These are phyloP conservation scores for Ophion costatus DNA, from an alignment of 2,888 invertebrate genomes.

Conservation along the genomic window DNA sequence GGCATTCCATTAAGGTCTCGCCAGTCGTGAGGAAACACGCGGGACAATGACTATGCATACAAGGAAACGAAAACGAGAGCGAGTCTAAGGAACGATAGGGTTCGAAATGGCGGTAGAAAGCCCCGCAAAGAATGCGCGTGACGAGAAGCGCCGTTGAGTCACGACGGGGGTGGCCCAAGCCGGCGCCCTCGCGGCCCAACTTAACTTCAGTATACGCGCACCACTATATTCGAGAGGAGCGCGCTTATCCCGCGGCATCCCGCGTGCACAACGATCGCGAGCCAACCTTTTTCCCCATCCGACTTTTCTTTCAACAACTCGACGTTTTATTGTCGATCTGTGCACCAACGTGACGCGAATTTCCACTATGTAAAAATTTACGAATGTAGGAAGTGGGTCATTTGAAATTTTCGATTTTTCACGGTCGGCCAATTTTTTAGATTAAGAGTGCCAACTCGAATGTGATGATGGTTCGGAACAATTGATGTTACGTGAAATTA, in stretches of 20 bases:
- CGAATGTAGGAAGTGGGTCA: constrained; percentile 12
- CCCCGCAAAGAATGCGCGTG: constrained; percentile 75
- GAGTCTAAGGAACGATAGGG: neutral
- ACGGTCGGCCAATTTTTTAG: neutral
- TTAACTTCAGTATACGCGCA: constrained; percentile 81
- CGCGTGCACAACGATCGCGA: constrained; percentile 11
- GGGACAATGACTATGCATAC: too few species aligned
- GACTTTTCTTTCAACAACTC: neutral
- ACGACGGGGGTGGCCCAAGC: constrained; percentile 70
- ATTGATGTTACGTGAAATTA: neutral
- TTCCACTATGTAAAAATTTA: neutral
- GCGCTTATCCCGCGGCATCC: constrained; percentile 27
- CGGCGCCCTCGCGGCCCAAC: constrained; percentile 75
- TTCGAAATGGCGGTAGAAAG: neutral
- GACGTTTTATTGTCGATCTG: constrained; percentile 1
- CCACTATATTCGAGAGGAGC: constrained; percentile 75
- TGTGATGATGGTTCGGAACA: neutral
- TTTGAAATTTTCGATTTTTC: constrained; percentile 2
- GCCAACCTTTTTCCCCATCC: neutral
- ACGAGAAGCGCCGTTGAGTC: constrained; percentile 75
- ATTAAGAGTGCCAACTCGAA: neutral
- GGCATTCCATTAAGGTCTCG: too few species aligned
- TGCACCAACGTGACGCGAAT: neutral
- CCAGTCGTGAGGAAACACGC: too few species aligned
- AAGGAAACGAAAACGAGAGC: constrained; percentile 4